phyloP scores from a whole-genome alignment of 2,888 invertebrate genomes.

The Thereva unica region DNA sequence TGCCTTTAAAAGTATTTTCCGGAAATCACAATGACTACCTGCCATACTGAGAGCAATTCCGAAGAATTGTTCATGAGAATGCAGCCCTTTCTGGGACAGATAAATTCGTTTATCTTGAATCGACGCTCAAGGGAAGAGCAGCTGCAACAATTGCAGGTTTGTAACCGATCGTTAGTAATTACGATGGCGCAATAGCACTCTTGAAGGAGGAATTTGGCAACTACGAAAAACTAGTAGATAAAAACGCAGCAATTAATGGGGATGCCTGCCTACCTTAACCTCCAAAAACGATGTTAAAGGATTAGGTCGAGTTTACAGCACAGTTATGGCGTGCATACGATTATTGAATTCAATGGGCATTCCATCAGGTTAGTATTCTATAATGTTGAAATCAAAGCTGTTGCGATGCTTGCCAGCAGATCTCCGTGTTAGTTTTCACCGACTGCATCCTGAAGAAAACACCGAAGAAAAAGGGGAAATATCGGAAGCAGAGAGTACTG shows the following conservation, averaged over 20 bases:
- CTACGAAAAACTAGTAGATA: constrained; percentile 1
- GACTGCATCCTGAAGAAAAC: constrained; percentile 21
- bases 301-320: constrained; percentile 26
- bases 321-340: constrained; percentile 21
- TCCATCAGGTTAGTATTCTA: constrained; percentile 14
- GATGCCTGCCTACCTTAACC: constrained; percentile 14
- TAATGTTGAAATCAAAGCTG: constrained; percentile 30
- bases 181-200: too few species aligned
- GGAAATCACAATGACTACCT: too few species aligned
- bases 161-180: too few species aligned
- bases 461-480: neutral
- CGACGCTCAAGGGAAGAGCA: too few species aligned
- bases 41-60: too few species aligned
- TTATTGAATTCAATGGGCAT: constrained; percentile 11
- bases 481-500: neutral
- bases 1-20: too few species aligned
- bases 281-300: constrained; percentile 15
- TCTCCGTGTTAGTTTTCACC: constrained; percentile 21
- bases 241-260: constrained; percentile 29
- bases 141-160: too few species aligned
- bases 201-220: neutral
- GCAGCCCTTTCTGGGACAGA: too few species aligned
- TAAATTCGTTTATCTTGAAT: too few species aligned
- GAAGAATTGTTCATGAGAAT: too few species aligned
- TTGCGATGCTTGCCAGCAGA: constrained; percentile 25